A percentile compares a stretch with the other conserved stretches of the same genome.
Conservation (phyloP, 1,140 invertebrate species). For the Magallana gigas region DNA sequence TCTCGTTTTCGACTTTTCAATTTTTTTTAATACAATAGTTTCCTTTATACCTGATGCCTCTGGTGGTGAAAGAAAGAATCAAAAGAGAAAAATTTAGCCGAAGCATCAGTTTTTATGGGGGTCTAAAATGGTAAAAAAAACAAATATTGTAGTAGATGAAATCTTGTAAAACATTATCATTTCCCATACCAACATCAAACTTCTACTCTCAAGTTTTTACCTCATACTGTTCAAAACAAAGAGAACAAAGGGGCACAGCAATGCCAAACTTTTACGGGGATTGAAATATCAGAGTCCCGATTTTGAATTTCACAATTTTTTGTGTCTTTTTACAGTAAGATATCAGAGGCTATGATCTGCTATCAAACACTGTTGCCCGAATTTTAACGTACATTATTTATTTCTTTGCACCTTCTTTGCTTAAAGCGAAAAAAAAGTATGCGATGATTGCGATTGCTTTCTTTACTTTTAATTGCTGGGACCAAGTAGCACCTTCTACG, state of each 20-base stretch:
- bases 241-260: background rate
- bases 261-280: background rate
- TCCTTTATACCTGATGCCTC: too few relatives aligned
- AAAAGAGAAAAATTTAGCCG: too few relatives aligned
- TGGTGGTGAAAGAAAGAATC: too few relatives aligned
- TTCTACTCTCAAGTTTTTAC: background rate
- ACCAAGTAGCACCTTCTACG: background rate
- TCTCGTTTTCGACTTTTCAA: too few relatives aligned
- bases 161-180: background rate
- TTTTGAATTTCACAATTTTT: background rate
- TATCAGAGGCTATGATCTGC: background rate
- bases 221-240: background rate
- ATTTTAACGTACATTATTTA: background rate
- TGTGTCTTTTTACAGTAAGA: background rate
- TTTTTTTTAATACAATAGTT: too few relatives aligned
- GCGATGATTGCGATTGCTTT: background rate
- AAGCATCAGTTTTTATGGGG: too few relatives aligned
- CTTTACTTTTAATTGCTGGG: background rate
- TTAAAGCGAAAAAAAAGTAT: background rate
- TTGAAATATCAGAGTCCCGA: background rate
- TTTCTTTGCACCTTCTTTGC: background rate
- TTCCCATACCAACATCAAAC: background rate
- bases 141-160: background rate
- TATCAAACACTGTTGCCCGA: background rate
- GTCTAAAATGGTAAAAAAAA: too few relatives aligned